Evolutionary conservation across 2,113 vertebrate genomes (phyloP), one percentile per base, ranked within the genome.

Genomic region (Struthidea cinerea): DNA sequence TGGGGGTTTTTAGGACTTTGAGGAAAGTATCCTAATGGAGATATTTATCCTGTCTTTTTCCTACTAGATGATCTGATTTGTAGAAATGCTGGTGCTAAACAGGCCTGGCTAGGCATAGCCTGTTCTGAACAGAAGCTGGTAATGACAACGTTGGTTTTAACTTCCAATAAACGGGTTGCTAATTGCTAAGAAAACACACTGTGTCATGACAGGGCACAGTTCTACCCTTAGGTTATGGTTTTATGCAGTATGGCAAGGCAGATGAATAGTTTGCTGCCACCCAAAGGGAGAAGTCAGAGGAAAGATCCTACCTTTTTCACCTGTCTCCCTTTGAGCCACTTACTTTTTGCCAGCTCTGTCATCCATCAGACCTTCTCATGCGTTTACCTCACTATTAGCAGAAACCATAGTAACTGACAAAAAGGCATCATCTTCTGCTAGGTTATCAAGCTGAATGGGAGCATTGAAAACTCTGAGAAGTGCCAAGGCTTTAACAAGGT

Each of bases 1-100:
- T 33, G 5, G 27, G 4, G 3, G 1, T 2, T 80, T 70, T 26
- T 37, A 46, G 39, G 33, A 63, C 14, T 55, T 77, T 4, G 0
- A 3, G n/a, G 33, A 17, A 76, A 35, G 6, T 47, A 69, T 49
- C 41, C 19, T 41, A n/a, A 46, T 70, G 35, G 87, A 74, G 26
- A 49, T 33, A 49, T 10, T 67, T 60, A 42, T 60, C 16, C 10
- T n/a, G 2, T 41, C 16, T 53, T 94, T 86, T 83, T 79, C 15
- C 26, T 76, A 4, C 19, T 35, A 42, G 19, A 47, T 82, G 3
- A 32, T 64, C 22, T 60, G 49, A 21, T 26, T 64, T 80, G 64
- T 47, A 73, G n/a, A 73, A 74, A 57, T 19, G 24, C n/a, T 57
- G 12, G 16, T 33, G 33, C 42, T 46, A 11, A 76, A 44, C 13